These are phyloP conservation scores for Epinephelus lanceolatus DNA, from an alignment of 2,113 vertebrate genomes.

Conservation along the genomic window DNA sequence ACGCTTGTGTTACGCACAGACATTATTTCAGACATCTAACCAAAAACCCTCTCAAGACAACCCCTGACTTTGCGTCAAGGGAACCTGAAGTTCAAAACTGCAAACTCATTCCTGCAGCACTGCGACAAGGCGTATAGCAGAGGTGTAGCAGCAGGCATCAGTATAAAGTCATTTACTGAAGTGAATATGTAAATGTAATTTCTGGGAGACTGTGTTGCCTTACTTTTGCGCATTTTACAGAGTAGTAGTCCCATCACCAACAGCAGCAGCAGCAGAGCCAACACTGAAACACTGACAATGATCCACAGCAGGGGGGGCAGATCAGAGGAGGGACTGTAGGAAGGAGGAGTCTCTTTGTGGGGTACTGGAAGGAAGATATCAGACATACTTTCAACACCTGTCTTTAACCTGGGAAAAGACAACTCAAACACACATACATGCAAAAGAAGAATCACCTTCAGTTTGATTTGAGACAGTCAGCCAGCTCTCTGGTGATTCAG, in stretches of 20 bases:
- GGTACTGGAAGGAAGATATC: neutral
- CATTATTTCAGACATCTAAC: no score
- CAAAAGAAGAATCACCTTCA: neutral
- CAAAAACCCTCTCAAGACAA: no score
- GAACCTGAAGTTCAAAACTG: no score
- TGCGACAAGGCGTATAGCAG: no score
- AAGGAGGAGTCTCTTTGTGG: neutral
- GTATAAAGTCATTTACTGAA: neutral
- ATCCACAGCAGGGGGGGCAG: rapidly evolving
- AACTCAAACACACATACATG: neutral
- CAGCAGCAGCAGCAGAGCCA: neutral
- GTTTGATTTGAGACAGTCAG: conserved; percentile 5
- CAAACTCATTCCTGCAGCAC: no score
- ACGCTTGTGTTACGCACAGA: no score
- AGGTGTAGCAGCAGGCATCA: no score
- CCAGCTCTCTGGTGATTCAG: conserved; percentile 47
- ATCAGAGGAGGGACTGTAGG: rapidly evolving
- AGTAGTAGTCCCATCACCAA: neutral
- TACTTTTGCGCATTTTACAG: conserved; percentile 9
- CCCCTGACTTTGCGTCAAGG: no score
- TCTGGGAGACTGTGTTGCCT: neutral
- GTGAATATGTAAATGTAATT: no score
- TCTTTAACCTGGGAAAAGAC: neutral
- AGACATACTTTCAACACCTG: neutral
- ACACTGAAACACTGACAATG: rapidly evolving